Conservation (phyloP, 1,140 invertebrate species). For the Bombus difficillimus region DNA sequence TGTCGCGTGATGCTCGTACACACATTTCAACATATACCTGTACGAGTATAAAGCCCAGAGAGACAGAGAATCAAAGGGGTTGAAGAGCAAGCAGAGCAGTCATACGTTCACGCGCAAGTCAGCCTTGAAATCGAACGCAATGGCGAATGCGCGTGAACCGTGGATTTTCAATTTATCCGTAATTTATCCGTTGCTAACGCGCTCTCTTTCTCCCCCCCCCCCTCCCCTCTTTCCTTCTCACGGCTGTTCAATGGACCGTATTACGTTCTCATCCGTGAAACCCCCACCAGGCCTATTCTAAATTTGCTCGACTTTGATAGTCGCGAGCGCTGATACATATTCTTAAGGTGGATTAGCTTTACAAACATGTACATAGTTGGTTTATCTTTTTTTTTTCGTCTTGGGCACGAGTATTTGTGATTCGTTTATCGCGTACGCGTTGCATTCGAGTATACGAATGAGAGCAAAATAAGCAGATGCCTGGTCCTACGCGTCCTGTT, state of each 20-base stretch:
- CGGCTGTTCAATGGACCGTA: slow-evolving; percentile 33
- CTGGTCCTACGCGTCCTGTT: slow-evolving; percentile 62
- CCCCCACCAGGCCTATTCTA: background rate
- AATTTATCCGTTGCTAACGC: background rate
- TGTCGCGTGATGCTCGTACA: too few species aligned
- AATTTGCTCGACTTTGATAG: too few species aligned
- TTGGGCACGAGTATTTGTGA: too few species aligned
- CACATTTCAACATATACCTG: too few species aligned
- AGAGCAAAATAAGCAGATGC: slow-evolving; percentile 58
- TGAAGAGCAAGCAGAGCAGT: too few species aligned
- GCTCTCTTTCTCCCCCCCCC: too few species aligned
- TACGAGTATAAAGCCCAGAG: too few species aligned
- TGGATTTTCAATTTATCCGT: slow-evolving; percentile 44
- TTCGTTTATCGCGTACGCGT: slow-evolving; percentile 11
- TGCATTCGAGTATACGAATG: slow-evolving; percentile 40
- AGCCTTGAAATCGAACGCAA: background rate
- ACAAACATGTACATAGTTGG: too few species aligned
- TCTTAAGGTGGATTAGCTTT: background rate
- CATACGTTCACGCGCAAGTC: too few species aligned
- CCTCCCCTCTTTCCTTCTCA: background rate
- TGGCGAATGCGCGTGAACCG: slow-evolving; percentile 1
- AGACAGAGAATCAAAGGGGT: too few species aligned
- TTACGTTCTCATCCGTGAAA: slow-evolving; percentile 10
- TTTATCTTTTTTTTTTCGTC: too few species aligned
- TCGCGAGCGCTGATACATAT: too few species aligned